Percentiles rank a stretch among this genome's conserved stretches.
These are phyloP conservation scores for Chouioia cunea DNA, from an alignment of 2,888 invertebrate genomes.

Conservation along the genomic window DNA sequence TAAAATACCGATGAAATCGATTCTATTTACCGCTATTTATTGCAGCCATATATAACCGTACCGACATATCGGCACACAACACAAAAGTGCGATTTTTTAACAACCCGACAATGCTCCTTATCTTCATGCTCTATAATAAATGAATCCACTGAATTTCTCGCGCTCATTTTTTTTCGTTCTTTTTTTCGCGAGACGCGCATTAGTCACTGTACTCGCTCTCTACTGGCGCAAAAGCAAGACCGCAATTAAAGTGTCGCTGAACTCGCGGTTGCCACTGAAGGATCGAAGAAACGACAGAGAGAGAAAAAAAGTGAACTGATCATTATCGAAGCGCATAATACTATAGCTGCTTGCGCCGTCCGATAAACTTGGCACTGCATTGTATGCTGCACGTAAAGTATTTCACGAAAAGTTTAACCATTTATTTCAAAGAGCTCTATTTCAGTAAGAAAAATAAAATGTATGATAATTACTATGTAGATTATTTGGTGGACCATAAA, in stretches of 20 bases:
- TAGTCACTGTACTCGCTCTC: conserved; percentile 16
- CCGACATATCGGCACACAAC: too few relatives aligned
- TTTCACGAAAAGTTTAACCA: conserved; percentile 1
- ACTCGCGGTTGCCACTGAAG: conserved; percentile 22
- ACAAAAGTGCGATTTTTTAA: neutral
- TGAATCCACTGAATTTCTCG: conserved; percentile 12
- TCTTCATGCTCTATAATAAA: conserved; percentile 4
- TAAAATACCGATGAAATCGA: too few relatives aligned
- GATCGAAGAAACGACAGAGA: conserved; percentile 20
- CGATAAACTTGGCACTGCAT: conserved; percentile 18
- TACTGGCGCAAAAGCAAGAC: conserved; percentile 12
- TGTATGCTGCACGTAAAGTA: neutral
- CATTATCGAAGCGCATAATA: conserved; percentile 25
- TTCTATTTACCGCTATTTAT: too few relatives aligned
- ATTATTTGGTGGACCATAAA: too few relatives aligned
- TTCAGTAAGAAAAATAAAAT: too few relatives aligned
- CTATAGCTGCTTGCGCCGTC: neutral
- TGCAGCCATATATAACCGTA: too few relatives aligned
- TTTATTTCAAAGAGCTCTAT: too few relatives aligned
- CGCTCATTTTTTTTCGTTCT: neutral
- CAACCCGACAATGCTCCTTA: neutral
- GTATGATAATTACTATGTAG: too few relatives aligned
- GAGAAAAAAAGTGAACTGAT: conserved; percentile 7
- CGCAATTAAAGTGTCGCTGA: conserved; percentile 42
- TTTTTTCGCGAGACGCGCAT: conserved; percentile 17